phyloP scores from a whole-genome alignment of 2,888 invertebrate genomes.

The Eulithis prunata region DNA sequence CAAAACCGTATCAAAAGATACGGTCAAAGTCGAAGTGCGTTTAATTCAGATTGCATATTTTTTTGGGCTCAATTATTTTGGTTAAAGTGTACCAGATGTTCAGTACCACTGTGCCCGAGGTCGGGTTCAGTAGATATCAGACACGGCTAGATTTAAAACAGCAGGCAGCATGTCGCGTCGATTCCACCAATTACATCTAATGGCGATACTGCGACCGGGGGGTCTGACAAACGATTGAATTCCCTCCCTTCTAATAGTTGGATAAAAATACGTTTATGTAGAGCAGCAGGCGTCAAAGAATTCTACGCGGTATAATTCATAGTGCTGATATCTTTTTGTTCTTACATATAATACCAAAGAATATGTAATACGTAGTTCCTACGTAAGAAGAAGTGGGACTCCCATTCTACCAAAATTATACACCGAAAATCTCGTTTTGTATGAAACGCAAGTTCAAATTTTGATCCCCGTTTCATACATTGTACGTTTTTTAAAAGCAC shows the following conservation, averaged over 20 bases:
- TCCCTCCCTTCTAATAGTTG: slow-evolving; percentile 7
- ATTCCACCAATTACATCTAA: slow-evolving; percentile 43
- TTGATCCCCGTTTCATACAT: too few relatives aligned
- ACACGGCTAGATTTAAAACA: slow-evolving; percentile 40
- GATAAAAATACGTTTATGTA: slow-evolving; percentile 11
- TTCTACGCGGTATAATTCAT: background rate
- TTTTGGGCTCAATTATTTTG: too few relatives aligned
- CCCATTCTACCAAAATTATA: too few relatives aligned
- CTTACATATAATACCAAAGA: too few relatives aligned
- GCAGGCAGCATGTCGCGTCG: slow-evolving; percentile 36
- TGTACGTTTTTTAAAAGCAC: too few relatives aligned
- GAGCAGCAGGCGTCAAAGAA: background rate
- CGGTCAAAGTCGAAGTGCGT: too few relatives aligned
- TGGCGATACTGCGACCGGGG: slow-evolving; percentile 35
- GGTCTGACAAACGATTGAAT: slow-evolving; percentile 28
- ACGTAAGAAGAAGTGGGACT: too few relatives aligned
- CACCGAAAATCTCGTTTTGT: too few relatives aligned
- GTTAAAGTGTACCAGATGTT: slow-evolving; percentile 5
- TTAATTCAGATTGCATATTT: too few relatives aligned
- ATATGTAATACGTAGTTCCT: too few relatives aligned
- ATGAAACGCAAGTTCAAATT: too few relatives aligned
- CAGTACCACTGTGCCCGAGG: slow-evolving; percentile 16
- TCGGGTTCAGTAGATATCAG: slow-evolving; percentile 29
- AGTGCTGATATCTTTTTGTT: background rate
- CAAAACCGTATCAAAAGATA: too few relatives aligned